Conservation (phyloP, 2,888 invertebrate species). For the Andrena dorsata region DNA sequence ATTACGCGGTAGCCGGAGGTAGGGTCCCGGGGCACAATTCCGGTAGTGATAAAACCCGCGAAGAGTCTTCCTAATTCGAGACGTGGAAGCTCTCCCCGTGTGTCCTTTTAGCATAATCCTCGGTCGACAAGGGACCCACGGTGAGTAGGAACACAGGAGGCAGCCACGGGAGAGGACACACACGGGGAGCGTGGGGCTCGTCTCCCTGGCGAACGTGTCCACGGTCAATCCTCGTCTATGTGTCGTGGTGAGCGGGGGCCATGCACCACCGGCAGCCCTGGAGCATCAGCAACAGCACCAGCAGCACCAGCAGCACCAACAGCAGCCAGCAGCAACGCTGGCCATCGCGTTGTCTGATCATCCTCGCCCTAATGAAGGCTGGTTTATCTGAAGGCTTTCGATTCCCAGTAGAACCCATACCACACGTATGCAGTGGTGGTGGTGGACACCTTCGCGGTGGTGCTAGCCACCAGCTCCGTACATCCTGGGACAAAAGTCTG, state of each 20-base stretch:
- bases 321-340: slow-evolving; percentile 73
- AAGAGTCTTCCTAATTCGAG: slow-evolving; percentile 76
- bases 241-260: slow-evolving; percentile 67
- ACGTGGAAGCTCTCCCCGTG: slow-evolving; percentile 74
- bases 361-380: slow-evolving; percentile 85
- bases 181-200: slow-evolving; percentile 64
- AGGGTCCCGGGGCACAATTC: slow-evolving; percentile 54
- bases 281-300: slow-evolving; percentile 69
- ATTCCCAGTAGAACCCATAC: slow-evolving; percentile 85
- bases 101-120: slow-evolving; percentile 83
- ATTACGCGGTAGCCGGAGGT: slow-evolving; percentile 53
- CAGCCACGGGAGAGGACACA: slow-evolving; percentile 65
- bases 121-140: slow-evolving; percentile 76
- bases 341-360: slow-evolving; percentile 85
- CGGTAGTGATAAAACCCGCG: slow-evolving; percentile 63
- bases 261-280: slow-evolving; percentile 58
- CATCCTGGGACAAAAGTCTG: slow-evolving; percentile 82
- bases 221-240: slow-evolving; percentile 76
- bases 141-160: slow-evolving; percentile 70
- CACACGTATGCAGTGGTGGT: slow-evolving; percentile 80
- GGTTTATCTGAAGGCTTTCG: slow-evolving; percentile 85
- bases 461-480: slow-evolving; percentile 80
- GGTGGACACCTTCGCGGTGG: slow-evolving; percentile 84
- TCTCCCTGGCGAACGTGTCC: slow-evolving; percentile 59
- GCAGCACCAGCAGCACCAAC: slow-evolving; percentile 64